Evolutionary conservation across 2,797 vertebrate species (phyloP).

Genomic region (Cyprinodon diabolis): DNA sequence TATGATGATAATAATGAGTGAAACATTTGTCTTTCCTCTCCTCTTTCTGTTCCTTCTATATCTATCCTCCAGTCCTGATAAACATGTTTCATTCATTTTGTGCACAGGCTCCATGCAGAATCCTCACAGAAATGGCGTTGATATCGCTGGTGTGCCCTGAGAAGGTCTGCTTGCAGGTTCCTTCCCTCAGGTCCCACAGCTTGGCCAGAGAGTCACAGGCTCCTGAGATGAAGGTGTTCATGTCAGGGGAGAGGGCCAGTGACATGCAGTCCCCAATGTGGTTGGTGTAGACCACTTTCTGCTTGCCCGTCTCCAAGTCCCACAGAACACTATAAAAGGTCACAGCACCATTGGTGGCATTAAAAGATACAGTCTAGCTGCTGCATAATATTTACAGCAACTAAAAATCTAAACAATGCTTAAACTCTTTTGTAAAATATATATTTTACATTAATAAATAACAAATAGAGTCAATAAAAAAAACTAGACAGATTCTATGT

Average conservation of each 20-base stretch:
- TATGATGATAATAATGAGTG: no score
- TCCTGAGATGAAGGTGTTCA: conserved; percentile 91
- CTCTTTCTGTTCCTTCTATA: not conserved
- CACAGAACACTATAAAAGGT: conserved; percentile 85
- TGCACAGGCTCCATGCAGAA: not conserved
- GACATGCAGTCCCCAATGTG: conserved; percentile 98
- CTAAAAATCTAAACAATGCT: no score
- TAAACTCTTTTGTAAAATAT: no score
- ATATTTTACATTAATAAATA: not conserved
- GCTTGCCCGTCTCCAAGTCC: conserved; percentile 95
- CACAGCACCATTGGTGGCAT: not conserved
- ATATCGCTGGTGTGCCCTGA: conserved; percentile 94
- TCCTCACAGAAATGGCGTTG: conserved; percentile 90
- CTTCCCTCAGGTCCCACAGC: conserved; percentile 94
- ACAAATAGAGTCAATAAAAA: not conserved
- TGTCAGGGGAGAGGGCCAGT: conserved; percentile 88
- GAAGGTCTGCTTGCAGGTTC: conserved; percentile 93
- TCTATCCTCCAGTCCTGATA: not conserved
- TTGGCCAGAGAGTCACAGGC: conserved; percentile 96
- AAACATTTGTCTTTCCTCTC: not conserved
- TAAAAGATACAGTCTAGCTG: no score
- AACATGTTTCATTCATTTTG: not conserved
- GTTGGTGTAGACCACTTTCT: conserved; percentile 88
- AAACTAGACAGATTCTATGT: no score
- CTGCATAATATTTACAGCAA: no score